Percentiles rank a stretch among this genome's conserved stretches.
Evolutionary conservation across 2,888 invertebrate genomes (phyloP).

Genomic region (Trachelus tabidus): DNA sequence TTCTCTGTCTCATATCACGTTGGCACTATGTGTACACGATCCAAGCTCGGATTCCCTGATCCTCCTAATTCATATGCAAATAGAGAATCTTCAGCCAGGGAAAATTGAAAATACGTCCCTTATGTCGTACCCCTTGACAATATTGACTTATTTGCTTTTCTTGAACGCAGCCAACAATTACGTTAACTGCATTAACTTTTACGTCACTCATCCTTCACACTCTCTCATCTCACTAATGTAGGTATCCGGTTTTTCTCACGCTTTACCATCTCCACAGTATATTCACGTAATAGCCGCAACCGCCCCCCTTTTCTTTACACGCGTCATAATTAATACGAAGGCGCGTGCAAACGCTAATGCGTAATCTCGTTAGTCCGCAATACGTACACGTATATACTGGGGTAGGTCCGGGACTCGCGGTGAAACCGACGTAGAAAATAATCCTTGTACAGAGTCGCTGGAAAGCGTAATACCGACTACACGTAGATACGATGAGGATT

Average conservation of each 20-base stretch:
- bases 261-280: neutral
- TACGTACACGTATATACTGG: neutral
- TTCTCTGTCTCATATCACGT: conserved; percentile 59
- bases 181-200: neutral
- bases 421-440: neutral
- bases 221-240: neutral
- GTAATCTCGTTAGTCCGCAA: conserved; percentile 16
- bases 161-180: conserved; percentile 1
- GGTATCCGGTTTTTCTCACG: neutral
- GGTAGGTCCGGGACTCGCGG: neutral
- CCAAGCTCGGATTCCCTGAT: conserved; percentile 47
- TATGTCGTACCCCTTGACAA: neutral
- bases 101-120: conserved; percentile 11
- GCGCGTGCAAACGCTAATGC: conserved; percentile 22
- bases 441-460: neutral
- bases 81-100: conserved; percentile 30
- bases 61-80: conserved; percentile 61
- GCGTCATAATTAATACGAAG: conserved; percentile 37
- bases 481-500: too few species aligned
- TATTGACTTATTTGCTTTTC: neutral
- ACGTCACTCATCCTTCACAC: neutral
- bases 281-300: neutral
- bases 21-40: conserved; percentile 45
- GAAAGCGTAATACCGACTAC: neutral
- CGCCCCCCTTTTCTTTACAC: conserved; percentile 10